A percentile compares a stretch with the other conserved stretches of the same genome.
phyloP scores from a whole-genome alignment of 2,888 invertebrate genomes.

The Orthosia gracilis region DNA sequence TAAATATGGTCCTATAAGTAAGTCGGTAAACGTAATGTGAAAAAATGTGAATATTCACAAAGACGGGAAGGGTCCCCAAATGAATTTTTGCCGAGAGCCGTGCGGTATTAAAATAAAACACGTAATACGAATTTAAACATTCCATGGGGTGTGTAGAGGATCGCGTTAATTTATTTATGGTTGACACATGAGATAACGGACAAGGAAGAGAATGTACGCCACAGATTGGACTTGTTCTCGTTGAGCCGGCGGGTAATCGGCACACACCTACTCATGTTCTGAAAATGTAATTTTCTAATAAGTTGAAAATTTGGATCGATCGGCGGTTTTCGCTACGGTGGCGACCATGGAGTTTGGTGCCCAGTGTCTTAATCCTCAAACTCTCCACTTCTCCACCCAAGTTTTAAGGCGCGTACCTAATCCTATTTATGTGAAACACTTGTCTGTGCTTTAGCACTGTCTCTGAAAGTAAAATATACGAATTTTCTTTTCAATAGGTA shows the following conservation, averaged over 20 bases:
- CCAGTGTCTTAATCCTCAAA: constrained; percentile 43
- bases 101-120: constrained; percentile 71
- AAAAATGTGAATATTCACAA: constrained; percentile 65
- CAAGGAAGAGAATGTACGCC: constrained; percentile 58
- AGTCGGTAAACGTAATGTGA: constrained; percentile 61
- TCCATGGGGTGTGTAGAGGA: constrained; percentile 66
- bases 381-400: constrained; percentile 50
- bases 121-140: constrained; percentile 69
- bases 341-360: constrained; percentile 36
- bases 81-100: constrained; percentile 67
- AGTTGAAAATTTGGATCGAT: constrained; percentile 42
- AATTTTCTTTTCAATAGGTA: constrained; percentile 12
- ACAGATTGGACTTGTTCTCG: constrained; percentile 60
- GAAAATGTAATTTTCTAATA: constrained; percentile 19
- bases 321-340: constrained; percentile 11
- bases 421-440: constrained; percentile 40
- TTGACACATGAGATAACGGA: constrained; percentile 69
- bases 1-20: constrained; percentile 48
- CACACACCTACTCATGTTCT: not conserved
- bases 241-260: constrained; percentile 53
- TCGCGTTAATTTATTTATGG: constrained; percentile 74
- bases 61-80: constrained; percentile 62
- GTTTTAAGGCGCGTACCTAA: constrained; percentile 42
- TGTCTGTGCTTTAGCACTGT: constrained; percentile 27
- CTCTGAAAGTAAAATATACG: constrained; percentile 15